A percentile compares a stretch with the other conserved stretches of the same genome.
These are phyloP conservation scores for Drosophila prostipennis DNA, from an alignment of 2,888 invertebrate genomes.

Conservation along the genomic window DNA sequence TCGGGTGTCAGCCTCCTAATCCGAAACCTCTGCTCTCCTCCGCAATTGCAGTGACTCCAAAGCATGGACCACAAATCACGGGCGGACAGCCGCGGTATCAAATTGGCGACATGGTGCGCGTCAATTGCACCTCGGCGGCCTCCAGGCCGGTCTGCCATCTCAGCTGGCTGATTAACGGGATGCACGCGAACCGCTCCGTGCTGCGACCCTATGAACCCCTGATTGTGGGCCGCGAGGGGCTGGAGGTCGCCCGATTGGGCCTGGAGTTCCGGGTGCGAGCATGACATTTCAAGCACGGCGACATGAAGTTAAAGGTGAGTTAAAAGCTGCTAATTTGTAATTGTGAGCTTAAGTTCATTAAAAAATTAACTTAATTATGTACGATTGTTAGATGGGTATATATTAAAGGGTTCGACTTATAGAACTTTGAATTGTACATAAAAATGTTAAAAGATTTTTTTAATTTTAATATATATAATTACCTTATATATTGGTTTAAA, in stretches of 20 bases:
- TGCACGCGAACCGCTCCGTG: slow-evolving; percentile 87
- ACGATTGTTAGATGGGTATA: too few relatives aligned
- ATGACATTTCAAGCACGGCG: slow-evolving; percentile 93
- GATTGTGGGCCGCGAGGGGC: slow-evolving; percentile 86
- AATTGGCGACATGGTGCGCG: slow-evolving; percentile 91
- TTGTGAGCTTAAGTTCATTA: too few relatives aligned
- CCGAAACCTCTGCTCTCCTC: neutral
- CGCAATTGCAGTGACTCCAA: slow-evolving; percentile 89
- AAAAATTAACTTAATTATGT: too few relatives aligned
- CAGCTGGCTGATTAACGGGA: slow-evolving; percentile 94
- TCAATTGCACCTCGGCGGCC: slow-evolving; percentile 93
- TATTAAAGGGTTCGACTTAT: too few relatives aligned
- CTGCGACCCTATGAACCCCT: slow-evolving; percentile 85
- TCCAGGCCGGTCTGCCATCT: slow-evolving; percentile 93
- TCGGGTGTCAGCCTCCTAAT: neutral
- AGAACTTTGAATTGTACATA: too few relatives aligned
- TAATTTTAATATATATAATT: too few relatives aligned
- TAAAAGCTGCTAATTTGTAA: neutral
- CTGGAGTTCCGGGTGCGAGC: slow-evolving; percentile 92
- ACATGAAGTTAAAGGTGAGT: slow-evolving; percentile 92
- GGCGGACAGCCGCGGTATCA: slow-evolving; percentile 93
- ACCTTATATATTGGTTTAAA: too few relatives aligned
- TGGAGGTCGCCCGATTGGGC: slow-evolving; percentile 91
- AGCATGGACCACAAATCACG: slow-evolving; percentile 92
- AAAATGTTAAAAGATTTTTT: too few relatives aligned